Evolutionary conservation across 2,797 vertebrate species (phyloP).

Genomic region (Rallus crepitans): DNA sequence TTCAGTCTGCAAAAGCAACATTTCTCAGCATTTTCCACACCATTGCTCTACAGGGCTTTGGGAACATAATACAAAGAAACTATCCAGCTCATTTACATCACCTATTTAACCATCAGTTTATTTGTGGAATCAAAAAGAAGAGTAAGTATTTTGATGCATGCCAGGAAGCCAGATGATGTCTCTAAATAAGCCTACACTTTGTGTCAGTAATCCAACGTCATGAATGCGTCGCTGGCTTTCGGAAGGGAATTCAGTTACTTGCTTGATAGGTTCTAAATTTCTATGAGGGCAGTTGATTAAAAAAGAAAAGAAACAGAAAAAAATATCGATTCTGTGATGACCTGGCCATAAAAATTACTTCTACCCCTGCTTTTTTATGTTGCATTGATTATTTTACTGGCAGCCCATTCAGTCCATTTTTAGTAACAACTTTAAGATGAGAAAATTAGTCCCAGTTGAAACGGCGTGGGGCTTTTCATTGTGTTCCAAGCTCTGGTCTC

Average conservation of each 20-base stretch:
- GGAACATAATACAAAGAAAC: not conserved
- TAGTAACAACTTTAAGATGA: not conserved
- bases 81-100: not conserved
- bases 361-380: not conserved
- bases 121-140: not conserved
- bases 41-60: too few species aligned
- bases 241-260: not conserved
- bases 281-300: not conserved
- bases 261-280: not conserved
- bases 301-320: not conserved
- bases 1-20: too few species aligned
- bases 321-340: not conserved
- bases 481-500: not conserved
- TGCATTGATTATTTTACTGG: not conserved
- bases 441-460: not conserved
- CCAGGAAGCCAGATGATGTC: slow-evolving; percentile 10
- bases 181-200: not conserved
- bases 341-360: not conserved
- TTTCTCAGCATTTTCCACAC: too few species aligned
- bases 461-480: fast-evolving
- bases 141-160: not conserved
- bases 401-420: fast-evolving
- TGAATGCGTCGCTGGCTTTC: not conserved
- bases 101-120: not conserved
- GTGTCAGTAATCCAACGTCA: fast-evolving